These are phyloP conservation scores for Orgyia antiqua DNA, from an alignment of 2,888 invertebrate genomes.

Conservation along the genomic window DNA sequence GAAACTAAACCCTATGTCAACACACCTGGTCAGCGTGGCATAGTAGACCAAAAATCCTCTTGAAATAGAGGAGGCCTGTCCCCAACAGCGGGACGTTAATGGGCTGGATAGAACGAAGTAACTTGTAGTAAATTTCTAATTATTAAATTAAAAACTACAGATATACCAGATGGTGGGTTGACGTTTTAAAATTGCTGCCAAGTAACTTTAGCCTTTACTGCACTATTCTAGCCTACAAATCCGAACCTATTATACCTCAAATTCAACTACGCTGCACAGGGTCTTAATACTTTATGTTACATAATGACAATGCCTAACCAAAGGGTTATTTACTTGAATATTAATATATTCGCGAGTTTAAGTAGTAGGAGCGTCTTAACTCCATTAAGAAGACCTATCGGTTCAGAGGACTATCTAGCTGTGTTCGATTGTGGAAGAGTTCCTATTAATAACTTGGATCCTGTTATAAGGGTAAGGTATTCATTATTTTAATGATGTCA, in stretches of 20 bases:
- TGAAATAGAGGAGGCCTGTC: too few relatives aligned
- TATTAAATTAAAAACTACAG: too few relatives aligned
- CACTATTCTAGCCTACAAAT: constrained; percentile 44
- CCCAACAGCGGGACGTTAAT: too few relatives aligned
- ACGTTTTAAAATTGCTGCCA: too few relatives aligned
- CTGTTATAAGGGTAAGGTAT: constrained; percentile 58
- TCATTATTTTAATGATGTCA: background rate
- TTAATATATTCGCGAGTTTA: constrained; percentile 45
- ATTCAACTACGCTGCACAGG: constrained; percentile 47
- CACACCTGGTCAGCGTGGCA: too few relatives aligned
- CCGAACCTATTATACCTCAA: constrained; percentile 47
- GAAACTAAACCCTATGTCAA: too few relatives aligned
- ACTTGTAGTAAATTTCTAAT: too few relatives aligned
- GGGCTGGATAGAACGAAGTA: too few relatives aligned
- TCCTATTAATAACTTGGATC: constrained; percentile 69
- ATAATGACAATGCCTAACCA: constrained; percentile 58
- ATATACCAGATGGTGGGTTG: too few relatives aligned
- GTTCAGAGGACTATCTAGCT: constrained; percentile 40
- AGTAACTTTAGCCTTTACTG: too few relatives aligned
- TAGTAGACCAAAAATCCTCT: too few relatives aligned
- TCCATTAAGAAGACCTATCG: constrained; percentile 46
- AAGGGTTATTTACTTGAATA: constrained; percentile 42
- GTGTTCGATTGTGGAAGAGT: constrained; percentile 63
- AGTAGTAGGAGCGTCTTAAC: constrained; percentile 48
- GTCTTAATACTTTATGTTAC: constrained; percentile 52